Percentiles rank a stretch among this genome's conserved stretches.
Conservation (phyloP, 1,140 invertebrate genomes). For the Saxidomus purpurata region DNA sequence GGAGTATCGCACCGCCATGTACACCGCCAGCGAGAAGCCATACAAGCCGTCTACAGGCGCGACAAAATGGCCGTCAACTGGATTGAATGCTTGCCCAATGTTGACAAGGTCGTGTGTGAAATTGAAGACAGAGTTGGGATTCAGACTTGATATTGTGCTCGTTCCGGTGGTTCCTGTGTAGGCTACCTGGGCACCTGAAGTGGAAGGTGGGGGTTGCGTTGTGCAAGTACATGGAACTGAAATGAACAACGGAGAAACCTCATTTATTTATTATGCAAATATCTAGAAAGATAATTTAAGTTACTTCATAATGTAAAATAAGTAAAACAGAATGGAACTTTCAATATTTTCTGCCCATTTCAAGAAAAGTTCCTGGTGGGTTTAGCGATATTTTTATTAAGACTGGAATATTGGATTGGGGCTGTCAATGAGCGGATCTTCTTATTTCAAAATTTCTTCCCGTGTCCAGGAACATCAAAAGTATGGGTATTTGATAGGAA, state of each 20-base stretch:
- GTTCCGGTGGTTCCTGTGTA: slow-evolving; percentile 40
- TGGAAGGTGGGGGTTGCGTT: not conserved
- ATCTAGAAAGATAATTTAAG: too few species aligned
- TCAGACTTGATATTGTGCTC: slow-evolving; percentile 18
- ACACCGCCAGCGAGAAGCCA: slow-evolving; percentile 45
- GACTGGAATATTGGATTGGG: too few species aligned
- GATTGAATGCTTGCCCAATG: slow-evolving; percentile 29
- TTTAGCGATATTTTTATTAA: too few species aligned
- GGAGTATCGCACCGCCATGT: slow-evolving; percentile 26
- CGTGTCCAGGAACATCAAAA: too few species aligned
- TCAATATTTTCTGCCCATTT: too few species aligned
- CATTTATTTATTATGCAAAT: not conserved
- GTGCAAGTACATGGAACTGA: slow-evolving; percentile 54
- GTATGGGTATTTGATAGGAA: too few species aligned
- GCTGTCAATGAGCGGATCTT: too few species aligned
- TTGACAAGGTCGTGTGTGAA: slow-evolving; percentile 52
- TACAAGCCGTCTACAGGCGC: slow-evolving; percentile 58
- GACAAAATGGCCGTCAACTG: slow-evolving; percentile 23
- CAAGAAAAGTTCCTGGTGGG: too few species aligned
- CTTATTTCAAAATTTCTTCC: too few species aligned
- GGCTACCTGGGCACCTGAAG: not conserved
- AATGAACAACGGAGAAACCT: too few species aligned
- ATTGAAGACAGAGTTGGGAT: slow-evolving; percentile 24
- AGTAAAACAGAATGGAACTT: too few species aligned
- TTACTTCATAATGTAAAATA: too few species aligned